Evolutionary conservation across 1,140 invertebrate genomes (phyloP).

Genomic region (Leguminivora glycinivorella): DNA sequence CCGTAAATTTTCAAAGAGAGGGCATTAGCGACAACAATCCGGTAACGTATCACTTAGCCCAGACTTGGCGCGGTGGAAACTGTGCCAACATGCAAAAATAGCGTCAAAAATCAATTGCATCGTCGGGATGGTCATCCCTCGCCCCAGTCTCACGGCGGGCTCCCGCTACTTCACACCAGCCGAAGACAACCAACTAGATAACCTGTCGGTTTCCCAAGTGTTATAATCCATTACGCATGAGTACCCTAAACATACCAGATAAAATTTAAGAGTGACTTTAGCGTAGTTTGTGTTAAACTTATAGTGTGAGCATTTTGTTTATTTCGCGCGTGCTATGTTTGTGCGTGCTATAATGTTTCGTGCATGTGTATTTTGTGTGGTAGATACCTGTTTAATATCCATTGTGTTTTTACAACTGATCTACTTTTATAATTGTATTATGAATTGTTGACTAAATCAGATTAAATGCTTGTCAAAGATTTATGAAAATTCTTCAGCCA

Average conservation of each 20-base stretch:
- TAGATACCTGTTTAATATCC: background rate
- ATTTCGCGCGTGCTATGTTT: background rate
- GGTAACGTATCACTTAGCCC: slow-evolving; percentile 32
- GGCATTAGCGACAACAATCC: slow-evolving; percentile 2
- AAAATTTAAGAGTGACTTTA: background rate
- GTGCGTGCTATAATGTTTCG: slow-evolving; percentile 10
- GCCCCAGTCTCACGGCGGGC: slow-evolving; percentile 57
- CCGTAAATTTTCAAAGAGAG: background rate
- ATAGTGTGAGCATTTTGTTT: slow-evolving; percentile 9
- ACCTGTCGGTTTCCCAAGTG: background rate
- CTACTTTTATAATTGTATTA: background rate
- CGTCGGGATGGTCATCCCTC: slow-evolving; percentile 49
- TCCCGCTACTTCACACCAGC: slow-evolving; percentile 46
- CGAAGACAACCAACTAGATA: slow-evolving; percentile 5
- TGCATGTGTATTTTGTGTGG: slow-evolving; percentile 6
- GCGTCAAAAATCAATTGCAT: slow-evolving; percentile 66
- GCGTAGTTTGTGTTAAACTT: background rate
- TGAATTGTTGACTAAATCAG: background rate
- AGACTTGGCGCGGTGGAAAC: slow-evolving; percentile 36
- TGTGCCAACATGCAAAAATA: slow-evolving; percentile 66
- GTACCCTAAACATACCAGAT: background rate
- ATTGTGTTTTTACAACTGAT: background rate
- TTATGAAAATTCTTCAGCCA: background rate
- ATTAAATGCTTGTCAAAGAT: background rate
- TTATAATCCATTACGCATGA: background rate